Percentiles rank a stretch among this genome's conserved stretches.
phyloP scores from a whole-genome alignment of 2,888 invertebrate genomes.

The Onthophagus sagittarius region DNA sequence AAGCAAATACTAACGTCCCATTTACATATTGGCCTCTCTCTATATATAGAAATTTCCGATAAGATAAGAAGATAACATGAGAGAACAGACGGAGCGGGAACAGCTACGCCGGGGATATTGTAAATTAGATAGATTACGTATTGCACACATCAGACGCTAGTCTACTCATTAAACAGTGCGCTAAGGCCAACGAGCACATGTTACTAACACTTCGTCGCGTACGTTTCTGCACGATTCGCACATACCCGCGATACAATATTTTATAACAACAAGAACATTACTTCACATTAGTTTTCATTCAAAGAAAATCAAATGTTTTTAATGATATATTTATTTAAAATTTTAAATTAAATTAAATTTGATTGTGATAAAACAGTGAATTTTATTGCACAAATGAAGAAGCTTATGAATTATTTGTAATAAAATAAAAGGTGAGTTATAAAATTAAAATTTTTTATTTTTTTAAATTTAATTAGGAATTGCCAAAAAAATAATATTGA shows the following conservation, averaged over 20 bases:
- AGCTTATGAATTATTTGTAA: too few relatives aligned
- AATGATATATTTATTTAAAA: background rate
- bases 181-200: background rate
- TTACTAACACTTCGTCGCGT: background rate
- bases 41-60: conserved; percentile 41
- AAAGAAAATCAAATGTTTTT: too few relatives aligned
- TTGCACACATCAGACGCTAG: conserved; percentile 15
- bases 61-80: conserved; percentile 36
- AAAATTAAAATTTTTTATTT: too few relatives aligned
- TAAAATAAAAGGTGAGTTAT: too few relatives aligned
- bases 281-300: too few relatives aligned
- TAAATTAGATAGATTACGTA: conserved; percentile 18
- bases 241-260: too few relatives aligned
- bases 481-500: too few relatives aligned
- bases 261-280: too few relatives aligned
- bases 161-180: conserved; percentile 12
- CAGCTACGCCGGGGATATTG: conserved; percentile 16
- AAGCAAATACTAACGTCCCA: background rate
- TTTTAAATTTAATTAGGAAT: too few relatives aligned
- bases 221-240: background rate
- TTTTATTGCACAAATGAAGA: too few relatives aligned
- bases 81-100: conserved; percentile 26
- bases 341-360: background rate
- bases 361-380: too few relatives aligned
- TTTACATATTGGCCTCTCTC: conserved; percentile 15